These are phyloP conservation scores for Tychaedon coryphoeus DNA, from an alignment of 2,113 vertebrate species.

Conservation along the genomic window DNA sequence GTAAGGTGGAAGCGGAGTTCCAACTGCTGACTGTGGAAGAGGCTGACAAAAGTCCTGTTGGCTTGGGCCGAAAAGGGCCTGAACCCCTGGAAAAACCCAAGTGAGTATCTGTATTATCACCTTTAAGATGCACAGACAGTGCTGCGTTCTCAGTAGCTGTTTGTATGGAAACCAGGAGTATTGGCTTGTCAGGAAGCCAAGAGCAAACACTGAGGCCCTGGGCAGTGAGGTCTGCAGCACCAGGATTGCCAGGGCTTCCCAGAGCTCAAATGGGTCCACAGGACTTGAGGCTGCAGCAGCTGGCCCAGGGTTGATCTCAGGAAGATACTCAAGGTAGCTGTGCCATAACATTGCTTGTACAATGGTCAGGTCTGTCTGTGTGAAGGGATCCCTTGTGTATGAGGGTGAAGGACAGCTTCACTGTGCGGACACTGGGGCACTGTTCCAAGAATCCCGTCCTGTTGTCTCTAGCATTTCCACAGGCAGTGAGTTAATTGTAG, in stretches of 20 bases:
- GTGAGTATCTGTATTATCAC: conserved; percentile 64
- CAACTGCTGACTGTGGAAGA: conserved; percentile 87
- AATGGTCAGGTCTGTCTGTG: neutral
- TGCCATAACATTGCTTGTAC: neutral
- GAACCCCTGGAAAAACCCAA: conserved; percentile 92
- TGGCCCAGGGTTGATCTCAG: neutral
- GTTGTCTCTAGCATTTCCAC: rapidly evolving
- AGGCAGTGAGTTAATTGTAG: neutral
- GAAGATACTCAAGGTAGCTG: neutral
- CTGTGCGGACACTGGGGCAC: neutral
- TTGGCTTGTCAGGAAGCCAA: neutral
- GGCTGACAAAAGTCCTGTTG: conserved; percentile 87
- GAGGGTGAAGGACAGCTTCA: neutral
- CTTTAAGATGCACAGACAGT: neutral
- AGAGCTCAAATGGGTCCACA: neutral
- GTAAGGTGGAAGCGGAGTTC: conserved; percentile 92
- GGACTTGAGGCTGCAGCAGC: neutral
- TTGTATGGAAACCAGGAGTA: neutral
- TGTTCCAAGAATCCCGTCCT: neutral
- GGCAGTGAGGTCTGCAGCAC: neutral
- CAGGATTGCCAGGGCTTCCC: neutral
- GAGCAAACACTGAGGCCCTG: neutral
- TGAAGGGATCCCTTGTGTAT: rapidly evolving
- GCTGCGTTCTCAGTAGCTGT: neutral
- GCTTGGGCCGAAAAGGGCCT: conserved; percentile 86